Base-by-base conservation (phyloP, 2,888 invertebrate genomes). In the Imbricaverruca yamaguchii region DNA sequence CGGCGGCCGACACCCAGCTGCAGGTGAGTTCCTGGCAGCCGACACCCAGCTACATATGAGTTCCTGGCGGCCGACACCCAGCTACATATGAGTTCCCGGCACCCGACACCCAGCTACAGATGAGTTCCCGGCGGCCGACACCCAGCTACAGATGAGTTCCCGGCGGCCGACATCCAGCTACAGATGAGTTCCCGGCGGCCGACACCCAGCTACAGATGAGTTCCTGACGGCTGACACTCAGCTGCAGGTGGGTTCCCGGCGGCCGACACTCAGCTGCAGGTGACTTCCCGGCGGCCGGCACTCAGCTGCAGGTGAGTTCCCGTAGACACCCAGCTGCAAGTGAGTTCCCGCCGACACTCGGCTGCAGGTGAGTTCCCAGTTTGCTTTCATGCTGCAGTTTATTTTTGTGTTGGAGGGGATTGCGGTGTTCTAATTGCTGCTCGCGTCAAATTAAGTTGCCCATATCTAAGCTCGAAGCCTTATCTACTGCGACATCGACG, bases 1-100 rank as follows among this genome's bases (percentile, higher is more conserved):
- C 92, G 1, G 95, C 97, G 1, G 94, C 95, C 83, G 96, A 96
- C 87, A 92, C 93, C 87, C 94, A 95, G 85, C 89, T 94, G 83
- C 96, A 97, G 89, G 91, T 87, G 55, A 78, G 84, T 18, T 85
- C 85, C 81, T 59, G 84, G 85, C 65, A 21, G 23, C 61, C 53
- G 13, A 1, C 13, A 12, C 11, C 59, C 59, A 13, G 59, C 59
- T 59, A 7, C 15, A 59, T 2, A 7, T 59, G 59, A 59, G 15
- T 15, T 59, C 59, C 59, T 59, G 84, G 85, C 65, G 39, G 23
- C 61, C 53, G 13, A 12, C 13, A 12, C 11, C 59, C 59, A 13
- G 59, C 59, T 59, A 7, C 15, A 59, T 2, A 7, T 59, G 59
- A 7, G 15, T 15, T 59, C 3, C 59, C 67, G 84, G 85, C 65